Conservation (phyloP, 2,888 invertebrate species). For the Macroteleia sp. region DNA sequence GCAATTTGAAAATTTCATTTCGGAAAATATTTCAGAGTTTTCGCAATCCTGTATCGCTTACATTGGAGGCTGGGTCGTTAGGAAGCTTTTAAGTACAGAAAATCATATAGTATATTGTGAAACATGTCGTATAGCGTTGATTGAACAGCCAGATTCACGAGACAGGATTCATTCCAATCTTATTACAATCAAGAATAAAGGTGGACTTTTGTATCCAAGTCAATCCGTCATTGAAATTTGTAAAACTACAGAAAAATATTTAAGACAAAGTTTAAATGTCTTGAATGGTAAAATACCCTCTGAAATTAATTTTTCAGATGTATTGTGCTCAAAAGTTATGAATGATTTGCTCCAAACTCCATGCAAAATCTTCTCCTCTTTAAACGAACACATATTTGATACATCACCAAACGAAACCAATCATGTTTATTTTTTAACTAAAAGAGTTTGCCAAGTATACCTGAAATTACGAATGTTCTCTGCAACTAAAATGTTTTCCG, state of each 20-base stretch:
- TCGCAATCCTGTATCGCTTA: background rate
- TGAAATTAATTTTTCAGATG: conserved; percentile 36
- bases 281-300: background rate
- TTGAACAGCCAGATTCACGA: conserved; percentile 6
- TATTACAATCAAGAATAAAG: conserved; percentile 31
- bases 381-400: conserved; percentile 52
- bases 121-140: conserved; percentile 27
- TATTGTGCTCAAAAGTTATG: conserved; percentile 44
- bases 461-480: conserved; percentile 32
- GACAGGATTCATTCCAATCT: background rate
- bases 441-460: conserved; percentile 23
- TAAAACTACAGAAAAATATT: background rate
- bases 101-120: conserved; percentile 32
- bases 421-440: conserved; percentile 30
- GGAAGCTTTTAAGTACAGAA: conserved; percentile 32
- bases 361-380: conserved; percentile 23
- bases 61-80: conserved; percentile 33
- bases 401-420: conserved; percentile 7
- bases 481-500: conserved; percentile 7
- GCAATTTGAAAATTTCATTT: no score
- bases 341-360: conserved; percentile 37
- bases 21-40: conserved; percentile 2
- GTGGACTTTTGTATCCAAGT: conserved; percentile 47
- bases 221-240: conserved; percentile 48
- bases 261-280: background rate